Conservation (phyloP, 2,888 invertebrate genomes). For the Anticlea derivata region DNA sequence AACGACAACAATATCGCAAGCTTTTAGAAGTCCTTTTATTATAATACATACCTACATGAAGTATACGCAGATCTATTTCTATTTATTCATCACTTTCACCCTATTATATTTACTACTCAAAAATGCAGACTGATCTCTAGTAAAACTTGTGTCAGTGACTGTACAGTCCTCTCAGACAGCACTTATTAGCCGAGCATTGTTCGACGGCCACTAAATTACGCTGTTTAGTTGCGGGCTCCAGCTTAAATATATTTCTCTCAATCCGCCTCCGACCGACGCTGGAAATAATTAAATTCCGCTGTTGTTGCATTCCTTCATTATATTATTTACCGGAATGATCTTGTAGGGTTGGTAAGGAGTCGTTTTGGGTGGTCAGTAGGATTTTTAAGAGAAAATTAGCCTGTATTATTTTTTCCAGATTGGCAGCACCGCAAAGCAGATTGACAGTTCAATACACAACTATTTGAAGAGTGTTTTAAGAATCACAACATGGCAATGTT, state of each 20-base stretch:
- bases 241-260: constrained; percentile 49
- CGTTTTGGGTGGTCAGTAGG: not conserved
- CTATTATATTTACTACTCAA: not conserved
- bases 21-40: no score
- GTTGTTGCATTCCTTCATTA: constrained; percentile 57
- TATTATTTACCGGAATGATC: constrained; percentile 58
- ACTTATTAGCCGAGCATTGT: constrained; percentile 40
- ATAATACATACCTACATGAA: no score
- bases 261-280: constrained; percentile 43
- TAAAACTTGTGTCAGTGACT: not conserved
- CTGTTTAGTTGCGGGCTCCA: constrained; percentile 39
- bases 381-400: no score
- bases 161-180: constrained; percentile 23
- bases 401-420: no score
- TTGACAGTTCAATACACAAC: no score
- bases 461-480: no score
- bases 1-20: no score
- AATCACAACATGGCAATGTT: no score
- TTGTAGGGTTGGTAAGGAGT: constrained; percentile 5
- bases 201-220: constrained; percentile 44
- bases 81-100: no score
- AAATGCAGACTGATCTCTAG: no score
- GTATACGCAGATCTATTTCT: no score
- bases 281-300: constrained; percentile 67
- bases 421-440: no score